Conservation (phyloP, 2,113 vertebrate species). For the Lampris megalopsis region DNA sequence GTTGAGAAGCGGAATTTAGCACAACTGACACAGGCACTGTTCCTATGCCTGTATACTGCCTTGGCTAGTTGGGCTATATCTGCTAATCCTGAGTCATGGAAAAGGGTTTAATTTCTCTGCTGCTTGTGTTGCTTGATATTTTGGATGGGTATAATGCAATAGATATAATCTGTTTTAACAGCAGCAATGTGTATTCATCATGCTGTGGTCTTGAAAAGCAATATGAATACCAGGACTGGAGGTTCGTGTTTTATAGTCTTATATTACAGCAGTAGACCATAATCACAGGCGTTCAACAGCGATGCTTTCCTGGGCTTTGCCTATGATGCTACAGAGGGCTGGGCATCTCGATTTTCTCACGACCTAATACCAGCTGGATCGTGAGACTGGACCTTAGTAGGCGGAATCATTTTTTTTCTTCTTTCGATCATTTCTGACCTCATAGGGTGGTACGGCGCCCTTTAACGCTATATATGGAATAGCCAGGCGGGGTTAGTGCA, state of each 20-base stretch:
- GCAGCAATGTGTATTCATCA: too few relatives aligned
- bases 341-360: constrained; percentile 75
- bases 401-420: constrained; percentile 38
- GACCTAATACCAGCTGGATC: constrained; percentile 72
- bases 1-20: constrained; percentile 16
- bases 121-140: too few relatives aligned
- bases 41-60: background rate
- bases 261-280: constrained; percentile 21
- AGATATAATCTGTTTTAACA: too few relatives aligned
- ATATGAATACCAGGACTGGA: too few relatives aligned
- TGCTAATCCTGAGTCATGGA: background rate
- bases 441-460: constrained; percentile 71
- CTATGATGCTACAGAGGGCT: background rate
- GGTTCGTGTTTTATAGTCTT: too few relatives aligned
- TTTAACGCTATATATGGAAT: constrained; percentile 41
- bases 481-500: constrained; percentile 36
- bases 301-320: constrained; percentile 43
- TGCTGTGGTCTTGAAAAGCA: too few relatives aligned
- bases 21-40: background rate
- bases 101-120: background rate
- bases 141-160: too few relatives aligned
- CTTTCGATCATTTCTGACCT: constrained; percentile 56
- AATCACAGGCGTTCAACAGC: constrained; percentile 23
- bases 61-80: background rate
- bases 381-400: constrained; percentile 63